phyloP scores from a whole-genome alignment of 2,113 vertebrate genomes.

The Callaeas wilsoni region DNA sequence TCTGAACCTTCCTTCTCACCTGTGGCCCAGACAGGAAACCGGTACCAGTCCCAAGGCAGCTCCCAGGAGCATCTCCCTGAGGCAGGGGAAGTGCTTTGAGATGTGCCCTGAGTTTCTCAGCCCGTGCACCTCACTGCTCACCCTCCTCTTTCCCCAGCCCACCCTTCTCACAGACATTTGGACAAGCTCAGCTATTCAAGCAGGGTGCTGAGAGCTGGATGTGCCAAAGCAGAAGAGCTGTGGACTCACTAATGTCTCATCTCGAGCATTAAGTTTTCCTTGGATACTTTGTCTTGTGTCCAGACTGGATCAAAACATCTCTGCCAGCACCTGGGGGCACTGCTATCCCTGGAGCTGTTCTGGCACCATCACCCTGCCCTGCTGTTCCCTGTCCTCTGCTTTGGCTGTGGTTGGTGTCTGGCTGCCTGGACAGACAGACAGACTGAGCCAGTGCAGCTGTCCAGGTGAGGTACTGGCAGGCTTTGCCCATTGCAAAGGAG shows the following conservation, averaged over 20 bases:
- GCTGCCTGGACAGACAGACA: neutral
- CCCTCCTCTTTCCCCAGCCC: neutral
- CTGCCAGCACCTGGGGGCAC: neutral
- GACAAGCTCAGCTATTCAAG: neutral
- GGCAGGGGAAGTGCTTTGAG: neutral
- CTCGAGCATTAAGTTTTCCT: neutral
- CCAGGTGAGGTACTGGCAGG: neutral
- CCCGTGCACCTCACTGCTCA: rapidly evolving
- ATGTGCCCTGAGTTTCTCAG: neutral
- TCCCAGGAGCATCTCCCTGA: neutral
- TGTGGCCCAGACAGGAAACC: rapidly evolving
- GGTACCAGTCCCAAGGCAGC: neutral
- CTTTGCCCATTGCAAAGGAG: neutral
- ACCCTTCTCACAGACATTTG: neutral
- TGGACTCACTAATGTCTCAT: neutral
- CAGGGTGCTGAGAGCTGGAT: neutral
- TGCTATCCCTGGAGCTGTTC: neutral
- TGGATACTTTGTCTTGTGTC: neutral
- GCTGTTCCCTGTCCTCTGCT: neutral
- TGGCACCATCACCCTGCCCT: neutral
- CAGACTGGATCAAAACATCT: neutral
- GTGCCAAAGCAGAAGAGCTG: neutral
- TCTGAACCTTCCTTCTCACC: neutral
- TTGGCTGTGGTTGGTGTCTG: neutral
- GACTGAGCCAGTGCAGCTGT: neutral